Evolutionary conservation across 2,888 invertebrate species (phyloP).

Genomic region (Philereme transversata): DNA sequence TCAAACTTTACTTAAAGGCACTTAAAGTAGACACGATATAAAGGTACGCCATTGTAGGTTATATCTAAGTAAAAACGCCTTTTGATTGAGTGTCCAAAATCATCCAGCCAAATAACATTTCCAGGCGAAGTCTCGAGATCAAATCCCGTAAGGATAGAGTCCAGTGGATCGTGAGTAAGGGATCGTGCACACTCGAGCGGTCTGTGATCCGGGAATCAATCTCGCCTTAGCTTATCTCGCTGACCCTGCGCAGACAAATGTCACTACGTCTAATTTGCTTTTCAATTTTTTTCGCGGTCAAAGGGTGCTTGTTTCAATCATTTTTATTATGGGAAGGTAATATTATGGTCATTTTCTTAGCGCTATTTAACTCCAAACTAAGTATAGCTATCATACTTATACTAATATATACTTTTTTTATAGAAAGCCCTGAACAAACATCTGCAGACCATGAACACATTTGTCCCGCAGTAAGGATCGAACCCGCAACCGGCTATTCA

Average conservation of each 20-base stretch:
- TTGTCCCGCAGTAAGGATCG: too few species aligned
- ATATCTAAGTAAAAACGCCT: not conserved
- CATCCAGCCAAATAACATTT: conserved; percentile 22
- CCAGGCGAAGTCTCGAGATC: conserved; percentile 34
- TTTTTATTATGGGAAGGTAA: conserved; percentile 16
- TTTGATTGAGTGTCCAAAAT: conserved; percentile 6
- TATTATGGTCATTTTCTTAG: not conserved
- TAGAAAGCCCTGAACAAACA: too few species aligned
- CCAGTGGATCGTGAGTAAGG: conserved; percentile 75
- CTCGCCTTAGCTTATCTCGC: conserved; percentile 78
- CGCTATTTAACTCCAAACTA: too few species aligned
- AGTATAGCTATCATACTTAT: too few species aligned
- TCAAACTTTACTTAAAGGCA: too few species aligned
- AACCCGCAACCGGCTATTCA: too few species aligned
- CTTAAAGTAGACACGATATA: too few species aligned
- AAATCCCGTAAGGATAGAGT: conserved; percentile 64
- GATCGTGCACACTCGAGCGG: conserved; percentile 73
- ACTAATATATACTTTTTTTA: too few species aligned
- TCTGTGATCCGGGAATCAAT: conserved; percentile 81
- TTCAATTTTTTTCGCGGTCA: conserved; percentile 59
- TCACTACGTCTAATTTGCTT: conserved; percentile 69
- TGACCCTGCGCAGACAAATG: conserved; percentile 71
- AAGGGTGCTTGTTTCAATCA: conserved; percentile 19
- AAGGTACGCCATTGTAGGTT: too few species aligned
- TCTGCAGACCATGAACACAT: too few species aligned